Base-by-base conservation (phyloP, 2,888 invertebrate genomes). In the Eupithecia pulchellata region DNA sequence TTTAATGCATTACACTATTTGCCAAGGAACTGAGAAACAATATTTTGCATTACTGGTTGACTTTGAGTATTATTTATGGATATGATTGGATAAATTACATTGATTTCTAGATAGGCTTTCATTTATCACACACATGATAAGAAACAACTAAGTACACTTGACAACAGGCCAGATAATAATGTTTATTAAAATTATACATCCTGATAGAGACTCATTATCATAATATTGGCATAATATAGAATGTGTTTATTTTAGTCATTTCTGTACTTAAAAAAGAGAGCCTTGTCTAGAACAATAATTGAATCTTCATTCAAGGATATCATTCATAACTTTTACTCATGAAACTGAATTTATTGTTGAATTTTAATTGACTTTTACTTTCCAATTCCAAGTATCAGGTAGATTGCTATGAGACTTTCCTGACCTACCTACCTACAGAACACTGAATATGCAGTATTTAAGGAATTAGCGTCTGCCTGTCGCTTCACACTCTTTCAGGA, bases 81-180 rank as follows among this genome's bases (percentile, higher is more conserved):
- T 57, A 27, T 57, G 57, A 57, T 29, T 29, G 57, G 8, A 17
- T 57, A 29, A 57, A 29, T 27, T 47, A 61, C 42, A 68, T 68
- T 63, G 68, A 68, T 68, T 63, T 66, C 58, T 47, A 62, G 61
- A 61, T 62, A 61, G 60, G 58, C 39, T 55, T 57, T 25, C 32
- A 13, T 32, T 66, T 42, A 66, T 39, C 36, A 66, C 20, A 30
- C 30, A 30, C n/a, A 60, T n/a, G 58, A 29, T 60, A 60, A 30
- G 30, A 30, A 60, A 60, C 30, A 11, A 60, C 32, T 60, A 30
- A 60, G 58, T 32, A 60, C 47, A 14, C 68, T 58, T 68, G 57
- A 30, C 63, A 64, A 63, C 68, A 32, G 17, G 4, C 4, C 29
- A 55, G n/a, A 55, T 52, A 52, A 52, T 42, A 42, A n/a, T 25